A percentile compares a stretch with the other conserved stretches of the same genome.
Conservation (phyloP, 37 sponge, comb jelly and placozoan species). For the Hormiphora californensis region DNA sequence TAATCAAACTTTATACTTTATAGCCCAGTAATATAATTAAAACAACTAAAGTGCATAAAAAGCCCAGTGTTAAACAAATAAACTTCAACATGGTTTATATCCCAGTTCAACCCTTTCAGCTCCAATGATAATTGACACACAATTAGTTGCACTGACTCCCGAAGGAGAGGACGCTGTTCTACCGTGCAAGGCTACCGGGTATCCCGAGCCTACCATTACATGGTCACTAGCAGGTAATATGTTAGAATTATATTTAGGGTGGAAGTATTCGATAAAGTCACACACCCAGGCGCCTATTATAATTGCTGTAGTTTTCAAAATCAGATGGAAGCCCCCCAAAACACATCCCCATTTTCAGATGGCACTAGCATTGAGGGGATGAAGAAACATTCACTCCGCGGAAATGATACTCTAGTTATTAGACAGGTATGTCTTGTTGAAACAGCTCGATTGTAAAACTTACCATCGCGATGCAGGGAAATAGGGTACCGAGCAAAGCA, state of each 20-base stretch:
- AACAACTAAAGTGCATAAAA: no score
- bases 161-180: slow-evolving; percentile 36
- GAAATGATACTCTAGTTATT: background rate
- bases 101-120: slow-evolving; percentile 7
- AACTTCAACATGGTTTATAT: no score
- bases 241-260: background rate
- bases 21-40: no score
- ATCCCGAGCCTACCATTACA: background rate
- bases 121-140: background rate
- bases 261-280: background rate
- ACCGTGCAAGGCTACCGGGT: background rate
- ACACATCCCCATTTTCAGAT: background rate
- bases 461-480: no score
- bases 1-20: no score
- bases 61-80: no score
- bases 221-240: slow-evolving; percentile 19
- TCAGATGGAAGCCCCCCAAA: no score
- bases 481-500: no score
- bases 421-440: no score
- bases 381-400: background rate
- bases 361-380: background rate
- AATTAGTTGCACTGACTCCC: slow-evolving; percentile 10
- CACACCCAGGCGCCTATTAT: no score
- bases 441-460: no score
- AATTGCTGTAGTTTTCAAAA: no score